A percentile compares a stretch with the other conserved stretches of the same genome.
Conservation (phyloP, 2,797 vertebrate species). For the Betta splendens region DNA sequence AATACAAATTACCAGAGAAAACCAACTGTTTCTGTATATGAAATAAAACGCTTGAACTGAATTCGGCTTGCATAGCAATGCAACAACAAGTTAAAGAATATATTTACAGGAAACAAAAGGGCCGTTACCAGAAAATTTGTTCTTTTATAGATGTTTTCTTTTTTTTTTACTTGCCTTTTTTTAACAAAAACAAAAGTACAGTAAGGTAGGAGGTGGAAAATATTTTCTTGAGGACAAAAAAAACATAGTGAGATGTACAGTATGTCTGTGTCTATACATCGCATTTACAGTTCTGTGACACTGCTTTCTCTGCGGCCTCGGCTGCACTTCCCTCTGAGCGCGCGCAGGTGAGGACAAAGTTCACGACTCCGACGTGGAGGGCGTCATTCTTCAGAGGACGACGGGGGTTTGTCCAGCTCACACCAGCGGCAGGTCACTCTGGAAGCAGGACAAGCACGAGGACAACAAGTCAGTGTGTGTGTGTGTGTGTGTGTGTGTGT, state of each 20-base stretch:
- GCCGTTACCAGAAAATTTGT: slow-evolving; percentile 71
- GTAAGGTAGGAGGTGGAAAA: slow-evolving; percentile 92
- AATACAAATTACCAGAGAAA: slow-evolving; percentile 96
- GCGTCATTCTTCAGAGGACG: slow-evolving; percentile 82
- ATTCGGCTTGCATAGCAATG: slow-evolving; percentile 99
- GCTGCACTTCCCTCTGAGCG: slow-evolving; percentile 77
- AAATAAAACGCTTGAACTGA: slow-evolving; percentile 87
- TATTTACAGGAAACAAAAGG: slow-evolving; percentile 96
- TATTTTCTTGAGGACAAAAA: slow-evolving; percentile 84
- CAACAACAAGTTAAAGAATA: slow-evolving; percentile 91
- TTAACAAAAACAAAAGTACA: slow-evolving; percentile 90
- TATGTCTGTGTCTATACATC: slow-evolving; percentile 98
- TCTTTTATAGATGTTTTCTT: slow-evolving; percentile 75
- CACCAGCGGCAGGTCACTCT: slow-evolving; percentile 86
- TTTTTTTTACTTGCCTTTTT: slow-evolving; percentile 80
- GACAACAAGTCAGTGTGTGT: not conserved
- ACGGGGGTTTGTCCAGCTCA: slow-evolving; percentile 78
- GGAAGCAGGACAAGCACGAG: slow-evolving; percentile 32
- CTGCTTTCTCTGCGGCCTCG: slow-evolving; percentile 43
- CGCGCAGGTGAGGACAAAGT: slow-evolving; percentile 90
- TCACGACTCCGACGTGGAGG: slow-evolving; percentile 85
- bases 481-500: no score
- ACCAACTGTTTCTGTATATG: slow-evolving; percentile 89
- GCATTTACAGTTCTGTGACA: slow-evolving; percentile 93
- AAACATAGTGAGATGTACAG: slow-evolving; percentile 91